Base-by-base conservation (phyloP, 2,113 vertebrate species). In the Peromyscus leucopus region DNA sequence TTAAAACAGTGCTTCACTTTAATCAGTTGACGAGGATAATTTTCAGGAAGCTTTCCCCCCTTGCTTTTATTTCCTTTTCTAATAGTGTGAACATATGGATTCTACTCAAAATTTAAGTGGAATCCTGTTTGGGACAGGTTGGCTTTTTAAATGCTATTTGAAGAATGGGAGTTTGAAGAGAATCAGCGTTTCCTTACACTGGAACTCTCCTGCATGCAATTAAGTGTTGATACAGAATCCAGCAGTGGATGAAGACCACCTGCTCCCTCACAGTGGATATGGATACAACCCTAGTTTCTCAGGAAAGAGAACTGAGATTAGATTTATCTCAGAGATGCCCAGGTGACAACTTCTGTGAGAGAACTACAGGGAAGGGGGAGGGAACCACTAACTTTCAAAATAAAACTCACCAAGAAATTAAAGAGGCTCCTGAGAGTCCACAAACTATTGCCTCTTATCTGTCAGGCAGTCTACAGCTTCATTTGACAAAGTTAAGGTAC, bases 31-130 rank as follows among this genome's bases (percentile, higher is more conserved):
- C 57, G 89, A 11, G 19, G 6, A 48, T 83, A 94, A 4, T 90
- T 89, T 21, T 39, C 8, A 10, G 36, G 31, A 94, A 19, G 59
- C 13, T 69, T 69, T 15, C 55, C 4, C n/a, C 13, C 67, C 5
- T 63, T 22, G 39, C 85, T 96, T 97, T 96, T 55, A 87, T 95
- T 33, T 67, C 24, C 0, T 76, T 93, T 67, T 96, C 91, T 85
- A 91, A 90, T 5, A 89, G 65, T 72, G 46, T 80, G 96, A 89
- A 86, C 51, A 24, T 71, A 75, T 92, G 46, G 92, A 90, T 96
- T 91, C 69, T 33, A 93, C 91, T 74, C 51, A 74, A 91, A 48
- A 24, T 55, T 97, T 42, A 96, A 94, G 95, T 91, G 78, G 82
- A 93, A 92, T 89, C 90, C 75, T 89, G 15, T 55, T 86, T 94